A percentile compares a stretch with the other conserved stretches of the same genome.
phyloP scores from a whole-genome alignment of 1,140 invertebrate genomes.

The Solenopsis fugax region DNA sequence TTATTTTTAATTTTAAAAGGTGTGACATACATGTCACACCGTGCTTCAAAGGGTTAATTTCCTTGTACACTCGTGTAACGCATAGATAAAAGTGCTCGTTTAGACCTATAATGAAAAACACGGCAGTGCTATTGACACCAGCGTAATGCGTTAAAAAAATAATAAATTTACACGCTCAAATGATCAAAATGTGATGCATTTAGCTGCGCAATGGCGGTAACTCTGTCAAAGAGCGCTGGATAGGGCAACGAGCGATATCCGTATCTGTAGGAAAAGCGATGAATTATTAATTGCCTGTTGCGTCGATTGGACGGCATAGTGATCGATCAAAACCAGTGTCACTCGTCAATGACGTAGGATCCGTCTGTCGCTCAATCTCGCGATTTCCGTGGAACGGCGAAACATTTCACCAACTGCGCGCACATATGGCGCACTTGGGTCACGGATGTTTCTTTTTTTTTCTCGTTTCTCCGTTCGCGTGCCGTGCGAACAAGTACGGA shows the following conservation, averaged over 20 bases:
- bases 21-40: no score
- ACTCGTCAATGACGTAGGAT: constrained; percentile 46
- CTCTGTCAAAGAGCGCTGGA: neutral
- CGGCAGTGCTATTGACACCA: neutral
- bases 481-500: constrained; percentile 34
- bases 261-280: constrained; percentile 38
- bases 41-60: neutral
- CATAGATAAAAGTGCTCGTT: neutral
- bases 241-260: constrained; percentile 14
- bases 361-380: constrained; percentile 29
- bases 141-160: neutral
- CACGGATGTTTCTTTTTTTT: neutral
- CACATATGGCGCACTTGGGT: constrained; percentile 10
- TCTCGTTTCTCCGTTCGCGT: neutral
- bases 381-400: constrained; percentile 16
- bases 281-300: constrained; percentile 65
- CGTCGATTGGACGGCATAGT: constrained; percentile 41
- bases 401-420: constrained; percentile 13
- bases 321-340: constrained; percentile 56
- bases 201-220: neutral
- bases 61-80: neutral
- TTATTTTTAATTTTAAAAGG: no score
- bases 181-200: neutral
- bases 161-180: neutral
- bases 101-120: neutral